Percentiles rank a stretch among this genome's conserved stretches.
Conservation (phyloP, 2,797 vertebrate species). For the Pyrocephalus nanus region DNA sequence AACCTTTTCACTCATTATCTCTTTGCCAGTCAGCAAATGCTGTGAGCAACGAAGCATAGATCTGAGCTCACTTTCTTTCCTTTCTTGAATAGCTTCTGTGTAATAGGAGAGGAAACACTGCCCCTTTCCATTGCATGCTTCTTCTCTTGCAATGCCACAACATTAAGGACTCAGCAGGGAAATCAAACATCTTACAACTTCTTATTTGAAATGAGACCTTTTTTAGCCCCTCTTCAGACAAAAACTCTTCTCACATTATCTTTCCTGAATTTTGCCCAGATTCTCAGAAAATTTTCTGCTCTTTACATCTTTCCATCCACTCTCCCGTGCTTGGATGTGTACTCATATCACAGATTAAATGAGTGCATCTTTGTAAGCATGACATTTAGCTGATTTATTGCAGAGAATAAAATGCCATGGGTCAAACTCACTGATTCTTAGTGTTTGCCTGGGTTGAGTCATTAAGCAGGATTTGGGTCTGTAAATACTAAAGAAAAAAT, state of each 20-base stretch:
- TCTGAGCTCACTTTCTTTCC: not conserved
- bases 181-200: not conserved
- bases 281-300: not conserved
- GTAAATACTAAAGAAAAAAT: not conserved
- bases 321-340: not conserved
- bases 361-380: not conserved
- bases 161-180: not conserved
- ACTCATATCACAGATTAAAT: not conserved
- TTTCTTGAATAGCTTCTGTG: not conserved
- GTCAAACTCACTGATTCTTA: not conserved
- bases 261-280: not conserved
- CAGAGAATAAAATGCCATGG: not conserved
- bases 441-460: not conserved
- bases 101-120: not conserved
- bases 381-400: not conserved
- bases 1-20: not conserved
- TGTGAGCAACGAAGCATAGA: not conserved
- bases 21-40: not conserved
- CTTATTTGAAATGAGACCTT: not conserved
- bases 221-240: not conserved
- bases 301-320: not conserved
- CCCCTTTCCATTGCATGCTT: not conserved
- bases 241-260: not conserved
- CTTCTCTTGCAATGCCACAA: not conserved
- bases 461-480: not conserved